Evolutionary conservation across 2,888 invertebrate species (phyloP).

Genomic region (Xestoiulus laeticollis): DNA sequence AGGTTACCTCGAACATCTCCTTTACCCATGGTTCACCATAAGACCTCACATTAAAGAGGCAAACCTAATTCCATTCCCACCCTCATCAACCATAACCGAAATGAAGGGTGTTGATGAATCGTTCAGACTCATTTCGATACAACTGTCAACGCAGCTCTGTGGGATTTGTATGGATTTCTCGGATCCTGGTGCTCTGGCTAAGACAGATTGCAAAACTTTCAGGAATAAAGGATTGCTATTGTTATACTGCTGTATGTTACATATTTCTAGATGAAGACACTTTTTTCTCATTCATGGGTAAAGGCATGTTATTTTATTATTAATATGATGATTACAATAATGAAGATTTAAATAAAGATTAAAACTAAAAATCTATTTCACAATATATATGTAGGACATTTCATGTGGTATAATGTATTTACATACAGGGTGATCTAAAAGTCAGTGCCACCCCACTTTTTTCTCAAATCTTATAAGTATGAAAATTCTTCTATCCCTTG

Average conservation of each 20-base stretch:
- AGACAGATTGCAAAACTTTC: slow-evolving; percentile 41
- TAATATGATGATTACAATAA: too few relatives aligned
- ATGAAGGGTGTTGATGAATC: slow-evolving; percentile 28
- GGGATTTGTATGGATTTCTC: slow-evolving; percentile 46
- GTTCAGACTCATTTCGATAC: slow-evolving; percentile 33
- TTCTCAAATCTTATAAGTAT: too few relatives aligned
- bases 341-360: too few relatives aligned
- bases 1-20: background rate
- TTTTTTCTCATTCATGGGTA: background rate
- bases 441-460: too few relatives aligned
- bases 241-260: background rate
- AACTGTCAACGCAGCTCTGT: slow-evolving; percentile 46
- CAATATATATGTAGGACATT: too few relatives aligned
- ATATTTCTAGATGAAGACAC: background rate
- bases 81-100: slow-evolving; percentile 28
- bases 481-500: too few relatives aligned
- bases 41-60: slow-evolving; percentile 8
- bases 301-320: too few relatives aligned
- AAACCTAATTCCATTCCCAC: slow-evolving; percentile 20
- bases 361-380: too few relatives aligned
- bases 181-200: slow-evolving; percentile 31
- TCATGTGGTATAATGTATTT: too few relatives aligned
- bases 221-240: slow-evolving; percentile 36
- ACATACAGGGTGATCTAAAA: too few relatives aligned
- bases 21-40: background rate